phyloP scores from a whole-genome alignment of 1,140 invertebrate genomes.

The Tenebrio molitor region DNA sequence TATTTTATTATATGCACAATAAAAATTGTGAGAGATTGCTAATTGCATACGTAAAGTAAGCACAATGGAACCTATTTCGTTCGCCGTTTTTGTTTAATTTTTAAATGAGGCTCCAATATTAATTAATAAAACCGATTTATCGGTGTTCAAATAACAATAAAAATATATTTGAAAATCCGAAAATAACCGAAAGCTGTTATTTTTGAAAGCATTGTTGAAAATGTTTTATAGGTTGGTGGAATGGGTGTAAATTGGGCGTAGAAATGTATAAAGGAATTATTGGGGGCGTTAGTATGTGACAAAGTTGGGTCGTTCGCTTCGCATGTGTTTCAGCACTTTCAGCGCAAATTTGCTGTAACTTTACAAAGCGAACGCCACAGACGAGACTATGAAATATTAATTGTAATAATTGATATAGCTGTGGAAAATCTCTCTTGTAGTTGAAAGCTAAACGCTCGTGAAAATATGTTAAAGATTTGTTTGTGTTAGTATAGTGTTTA shows the following conservation, averaged over 20 bases:
- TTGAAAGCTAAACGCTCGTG: constrained; percentile 32
- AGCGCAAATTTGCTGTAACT: constrained; percentile 10
- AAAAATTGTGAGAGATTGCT: too few species aligned
- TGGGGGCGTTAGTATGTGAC: constrained; percentile 7
- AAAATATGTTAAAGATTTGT: constrained; percentile 53
- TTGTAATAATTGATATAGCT: constrained; percentile 43
- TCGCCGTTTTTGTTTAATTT: too few species aligned
- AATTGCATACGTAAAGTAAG: too few species aligned
- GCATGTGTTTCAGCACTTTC: constrained; percentile 8
- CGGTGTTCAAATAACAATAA: too few species aligned
- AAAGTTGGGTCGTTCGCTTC: background rate
- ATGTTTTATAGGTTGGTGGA: background rate
- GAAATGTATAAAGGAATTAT: constrained; percentile 11
- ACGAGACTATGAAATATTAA: constrained; percentile 41
- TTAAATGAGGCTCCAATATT: too few species aligned
- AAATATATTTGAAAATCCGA: too few species aligned
- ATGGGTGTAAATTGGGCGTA: background rate
- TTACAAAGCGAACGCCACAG: constrained; percentile 19
- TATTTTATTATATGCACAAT: too few species aligned
- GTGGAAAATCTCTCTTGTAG: constrained; percentile 30
- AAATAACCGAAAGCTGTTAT: background rate
- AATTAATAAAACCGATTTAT: too few species aligned
- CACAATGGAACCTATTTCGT: too few species aligned
- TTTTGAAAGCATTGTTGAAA: background rate
- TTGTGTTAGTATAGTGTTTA: constrained; percentile 56